These are phyloP conservation scores for Trogon surrucura DNA, from an alignment of 2,113 vertebrate species.

Conservation along the genomic window DNA sequence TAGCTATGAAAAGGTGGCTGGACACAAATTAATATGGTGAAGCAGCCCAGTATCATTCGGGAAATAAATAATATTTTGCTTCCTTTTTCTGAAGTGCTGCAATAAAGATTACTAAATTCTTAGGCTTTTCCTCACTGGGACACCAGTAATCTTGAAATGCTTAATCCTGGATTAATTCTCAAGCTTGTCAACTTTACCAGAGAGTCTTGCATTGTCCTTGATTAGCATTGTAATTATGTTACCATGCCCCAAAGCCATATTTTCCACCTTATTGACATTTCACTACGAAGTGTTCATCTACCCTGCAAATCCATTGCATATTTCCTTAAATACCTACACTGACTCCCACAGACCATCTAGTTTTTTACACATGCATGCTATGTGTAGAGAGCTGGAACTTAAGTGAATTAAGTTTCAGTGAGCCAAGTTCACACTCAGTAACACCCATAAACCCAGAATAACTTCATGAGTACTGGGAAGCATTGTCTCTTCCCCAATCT, in stretches of 20 bases:
- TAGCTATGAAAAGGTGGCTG: not conserved
- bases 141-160: constrained; percentile 41
- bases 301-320: not conserved
- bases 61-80: constrained; percentile 3
- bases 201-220: constrained; percentile 42
- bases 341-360: not conserved
- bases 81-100: constrained; percentile 34
- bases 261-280: constrained; percentile 40
- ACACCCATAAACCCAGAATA: not conserved
- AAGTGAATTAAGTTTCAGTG: not conserved
- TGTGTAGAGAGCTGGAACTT: not conserved
- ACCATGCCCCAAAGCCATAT: not conserved
- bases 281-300: not conserved
- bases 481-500: not conserved
- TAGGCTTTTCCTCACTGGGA: constrained; percentile 32
- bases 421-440: not conserved
- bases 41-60: not conserved
- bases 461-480: not conserved
- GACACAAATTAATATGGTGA: not conserved
- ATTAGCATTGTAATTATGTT: constrained; percentile 45
- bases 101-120: constrained; percentile 33
- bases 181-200: constrained; percentile 44
- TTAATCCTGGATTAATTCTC: constrained; percentile 66
- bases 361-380: not conserved
- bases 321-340: not conserved